A percentile compares a stretch with the other conserved stretches of the same genome.
Evolutionary conservation across 2,113 vertebrate genomes (phyloP).

Genomic region (Craseonycteris thonglongyai): DNA sequence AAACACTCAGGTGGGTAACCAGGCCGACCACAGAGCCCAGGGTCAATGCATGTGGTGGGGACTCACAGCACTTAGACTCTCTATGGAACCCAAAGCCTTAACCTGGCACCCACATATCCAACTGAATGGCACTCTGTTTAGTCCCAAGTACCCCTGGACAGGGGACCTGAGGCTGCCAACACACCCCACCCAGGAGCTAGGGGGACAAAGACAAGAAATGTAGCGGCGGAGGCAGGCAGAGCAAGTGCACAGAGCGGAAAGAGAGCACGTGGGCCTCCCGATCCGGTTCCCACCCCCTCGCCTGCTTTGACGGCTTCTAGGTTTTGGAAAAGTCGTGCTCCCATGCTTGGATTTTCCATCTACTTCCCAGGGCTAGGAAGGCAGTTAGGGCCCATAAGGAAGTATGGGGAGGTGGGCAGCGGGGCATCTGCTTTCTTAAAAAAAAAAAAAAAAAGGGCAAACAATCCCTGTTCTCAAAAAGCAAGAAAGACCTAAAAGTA

Average conservation of each 20-base stretch:
- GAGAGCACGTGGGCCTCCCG: not conserved
- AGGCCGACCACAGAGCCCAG: not conserved
- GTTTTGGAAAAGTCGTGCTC: not conserved
- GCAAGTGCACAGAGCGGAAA: not conserved
- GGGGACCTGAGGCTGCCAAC: not conserved
- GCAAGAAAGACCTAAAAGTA: not conserved
- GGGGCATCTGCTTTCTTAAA: not conserved
- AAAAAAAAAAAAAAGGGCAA: not conserved
- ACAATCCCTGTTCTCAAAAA: not conserved
- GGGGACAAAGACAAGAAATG: not conserved
- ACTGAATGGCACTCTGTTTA: not conserved
- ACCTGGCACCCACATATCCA: not conserved
- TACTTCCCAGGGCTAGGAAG: not conserved
- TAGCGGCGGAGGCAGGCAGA: not conserved
- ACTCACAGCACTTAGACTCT: not conserved
- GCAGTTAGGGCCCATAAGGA: not conserved
- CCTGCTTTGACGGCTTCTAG: not conserved
- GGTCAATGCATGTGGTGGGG: not conserved
- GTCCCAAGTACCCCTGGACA: not conserved
- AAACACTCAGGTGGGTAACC: not conserved
- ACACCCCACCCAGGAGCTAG: not conserved
- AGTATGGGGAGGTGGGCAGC: not conserved
- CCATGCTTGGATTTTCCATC: not conserved
- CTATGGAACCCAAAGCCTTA: not conserved
- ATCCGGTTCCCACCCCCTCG: not conserved